Percentiles rank a stretch among this genome's conserved stretches.
Evolutionary conservation across 2,888 invertebrate genomes (phyloP).

Genomic region (Luperina nickerlii): DNA sequence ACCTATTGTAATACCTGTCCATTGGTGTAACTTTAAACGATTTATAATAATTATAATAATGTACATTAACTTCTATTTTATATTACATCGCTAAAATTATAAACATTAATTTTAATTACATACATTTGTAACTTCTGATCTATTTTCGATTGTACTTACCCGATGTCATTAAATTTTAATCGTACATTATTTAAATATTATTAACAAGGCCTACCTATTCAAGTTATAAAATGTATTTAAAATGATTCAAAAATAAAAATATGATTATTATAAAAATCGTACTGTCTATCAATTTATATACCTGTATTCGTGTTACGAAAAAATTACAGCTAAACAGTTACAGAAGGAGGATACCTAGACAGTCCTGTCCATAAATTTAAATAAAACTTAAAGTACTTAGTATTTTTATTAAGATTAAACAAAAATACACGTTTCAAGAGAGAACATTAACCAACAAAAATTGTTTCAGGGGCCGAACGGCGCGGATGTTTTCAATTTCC

Average conservation of each 20-base stretch:
- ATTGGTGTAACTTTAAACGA: slow-evolving; percentile 75
- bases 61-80: slow-evolving; percentile 86
- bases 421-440: slow-evolving; percentile 81
- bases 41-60: slow-evolving; percentile 80
- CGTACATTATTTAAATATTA: slow-evolving; percentile 81
- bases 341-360: slow-evolving; percentile 64
- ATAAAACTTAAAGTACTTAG: slow-evolving; percentile 86
- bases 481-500: slow-evolving; percentile 29
- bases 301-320: slow-evolving; percentile 51
- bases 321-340: slow-evolving; percentile 51
- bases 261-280: slow-evolving; percentile 75
- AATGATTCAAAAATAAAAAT: slow-evolving; percentile 84
- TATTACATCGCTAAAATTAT: slow-evolving; percentile 82
- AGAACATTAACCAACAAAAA: slow-evolving; percentile 66
- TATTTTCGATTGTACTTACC: slow-evolving; percentile 84
- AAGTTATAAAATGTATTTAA: slow-evolving; percentile 84
- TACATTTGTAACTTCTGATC: slow-evolving; percentile 76
- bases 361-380: slow-evolving; percentile 80
- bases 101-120: slow-evolving; percentile 85
- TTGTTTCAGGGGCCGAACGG: slow-evolving; percentile 49
- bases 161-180: slow-evolving; percentile 75
- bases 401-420: slow-evolving; percentile 86
- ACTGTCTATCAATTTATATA: slow-evolving; percentile 69
- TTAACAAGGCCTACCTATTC: slow-evolving; percentile 83
- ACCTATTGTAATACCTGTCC: slow-evolving; percentile 75